Percentiles rank a stretch among this genome's conserved stretches.
These are phyloP conservation scores for Sander vitreus DNA, from an alignment of 2,113 vertebrate genomes.

Conservation along the genomic window DNA sequence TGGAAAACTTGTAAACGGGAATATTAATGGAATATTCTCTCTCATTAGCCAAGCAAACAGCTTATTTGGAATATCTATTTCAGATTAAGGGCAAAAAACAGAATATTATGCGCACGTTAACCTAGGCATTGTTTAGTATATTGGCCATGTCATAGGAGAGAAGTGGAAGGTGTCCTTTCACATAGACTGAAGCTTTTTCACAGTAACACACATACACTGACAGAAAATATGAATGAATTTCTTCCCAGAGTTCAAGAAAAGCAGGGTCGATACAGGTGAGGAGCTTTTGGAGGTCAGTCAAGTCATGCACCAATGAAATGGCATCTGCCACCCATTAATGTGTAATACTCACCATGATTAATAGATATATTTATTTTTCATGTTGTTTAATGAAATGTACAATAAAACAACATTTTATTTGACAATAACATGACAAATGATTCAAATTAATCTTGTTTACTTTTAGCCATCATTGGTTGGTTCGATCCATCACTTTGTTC, in stretches of 20 bases:
- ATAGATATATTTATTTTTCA: background rate
- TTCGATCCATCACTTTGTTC: background rate
- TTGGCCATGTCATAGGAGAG: background rate
- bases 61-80: too few species aligned
- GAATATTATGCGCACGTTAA: too few species aligned
- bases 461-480: background rate
- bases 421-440: background rate
- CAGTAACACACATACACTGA: background rate
- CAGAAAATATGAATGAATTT: slow-evolving; percentile 3
- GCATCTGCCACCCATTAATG: background rate
- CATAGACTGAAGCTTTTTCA: background rate
- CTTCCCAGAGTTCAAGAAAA: background rate
- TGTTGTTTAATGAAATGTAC: background rate
- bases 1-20: too few species aligned
- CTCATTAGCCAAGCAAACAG: too few species aligned
- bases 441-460: background rate
- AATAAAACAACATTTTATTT: background rate
- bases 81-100: too few species aligned
- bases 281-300: background rate
- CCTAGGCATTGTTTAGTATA: background rate
- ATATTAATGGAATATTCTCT: too few species aligned
- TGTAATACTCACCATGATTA: background rate
- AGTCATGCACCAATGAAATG: background rate
- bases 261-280: background rate
- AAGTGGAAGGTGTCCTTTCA: background rate